Evolutionary conservation across 2,888 invertebrate species (phyloP).

Genomic region (Taphrorychus bicolor): DNA sequence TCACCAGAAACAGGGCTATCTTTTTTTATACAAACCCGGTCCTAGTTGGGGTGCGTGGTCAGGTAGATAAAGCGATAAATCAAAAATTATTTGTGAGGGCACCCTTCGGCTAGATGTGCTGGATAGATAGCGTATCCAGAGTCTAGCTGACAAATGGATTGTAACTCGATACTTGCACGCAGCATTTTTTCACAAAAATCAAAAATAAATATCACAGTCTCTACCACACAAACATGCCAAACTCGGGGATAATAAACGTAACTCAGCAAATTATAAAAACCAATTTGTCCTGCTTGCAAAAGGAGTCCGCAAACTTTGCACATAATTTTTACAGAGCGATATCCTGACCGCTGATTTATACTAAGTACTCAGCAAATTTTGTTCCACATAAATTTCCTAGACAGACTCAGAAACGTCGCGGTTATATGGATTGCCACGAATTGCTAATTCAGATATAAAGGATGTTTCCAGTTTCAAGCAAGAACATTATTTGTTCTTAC

Average conservation of each 20-base stretch:
- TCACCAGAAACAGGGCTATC: slow-evolving; percentile 24
- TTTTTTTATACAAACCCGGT: slow-evolving; percentile 32
- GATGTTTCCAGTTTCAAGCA: too few relatives aligned
- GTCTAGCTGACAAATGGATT: slow-evolving; percentile 36
- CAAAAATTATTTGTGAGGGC: slow-evolving; percentile 44
- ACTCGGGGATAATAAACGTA: slow-evolving; percentile 50
- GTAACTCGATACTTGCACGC: slow-evolving; percentile 26
- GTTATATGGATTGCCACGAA: slow-evolving; percentile 52
- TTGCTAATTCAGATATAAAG: too few relatives aligned
- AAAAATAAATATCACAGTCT: neutral
- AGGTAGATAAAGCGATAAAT: slow-evolving; percentile 50
- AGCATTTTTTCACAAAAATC: neutral
- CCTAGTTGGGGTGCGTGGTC: slow-evolving; percentile 48
- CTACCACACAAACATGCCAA: slow-evolving; percentile 29
- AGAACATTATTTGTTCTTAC: too few relatives aligned
- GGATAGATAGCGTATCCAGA: slow-evolving; percentile 40
- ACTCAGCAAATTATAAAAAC: slow-evolving; percentile 54
- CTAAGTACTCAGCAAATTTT: slow-evolving; percentile 56
- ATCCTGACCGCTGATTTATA: slow-evolving; percentile 56
- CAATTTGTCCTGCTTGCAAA: slow-evolving; percentile 54
- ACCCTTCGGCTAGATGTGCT: slow-evolving; percentile 37
- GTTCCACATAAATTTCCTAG: slow-evolving; percentile 53
- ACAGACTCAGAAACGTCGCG: slow-evolving; percentile 48
- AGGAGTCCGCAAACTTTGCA: slow-evolving; percentile 56
- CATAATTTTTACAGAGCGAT: slow-evolving; percentile 56